Evolutionary conservation across 2,797 vertebrate species (phyloP), one percentile per base, ranked within the genome.

Genomic region (Ceryle rudis): DNA sequence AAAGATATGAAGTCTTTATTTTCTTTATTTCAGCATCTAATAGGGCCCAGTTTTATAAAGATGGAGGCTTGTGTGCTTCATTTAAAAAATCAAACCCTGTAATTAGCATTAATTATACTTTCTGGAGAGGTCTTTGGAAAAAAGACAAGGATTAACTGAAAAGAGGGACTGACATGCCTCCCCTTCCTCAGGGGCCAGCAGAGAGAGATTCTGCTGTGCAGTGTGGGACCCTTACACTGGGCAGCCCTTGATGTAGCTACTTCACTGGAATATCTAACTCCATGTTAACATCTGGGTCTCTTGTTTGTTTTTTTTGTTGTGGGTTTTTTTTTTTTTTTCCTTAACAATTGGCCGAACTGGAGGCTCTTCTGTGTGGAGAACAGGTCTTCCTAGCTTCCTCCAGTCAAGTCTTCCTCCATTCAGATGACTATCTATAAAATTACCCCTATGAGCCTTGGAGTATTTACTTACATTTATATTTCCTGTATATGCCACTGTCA

Each of bases 91-190:
- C 39, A 86, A 78, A 77, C 51, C 26, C 41, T 70, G 26, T 89
- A 87, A 70, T 90, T 82, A 82, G 44, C 64, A 77, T 91, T 95
- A 90, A 85, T 91, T 93, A 77, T 81, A 39, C 42, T 70, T 90
- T 96, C 51, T 92, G 31, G 41, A 74, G 49, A 78, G 17, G 21
- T 29, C 44, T 94, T 89, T 78, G 83, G 57, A 61, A 64, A 64
- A 92, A 74, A 71, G 39, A 57, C 83, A 81, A 35, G 61, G 35
- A 78, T 81, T 90, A 81, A 37, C 65, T 92, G 80, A 78, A 66
- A 88, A 71, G 66, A 78, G 62, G 60, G 58, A 35, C 47, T 18
- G 23, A 58, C 19, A 25, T 73, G 42, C 39, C 31, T 91, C 64
- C 9, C 57, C 26, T 13, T 51, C 19, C 67, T 74, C 65, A 67